Base-by-base conservation (phyloP, 2,113 vertebrate genomes). In the Anas platyrhynchos region DNA sequence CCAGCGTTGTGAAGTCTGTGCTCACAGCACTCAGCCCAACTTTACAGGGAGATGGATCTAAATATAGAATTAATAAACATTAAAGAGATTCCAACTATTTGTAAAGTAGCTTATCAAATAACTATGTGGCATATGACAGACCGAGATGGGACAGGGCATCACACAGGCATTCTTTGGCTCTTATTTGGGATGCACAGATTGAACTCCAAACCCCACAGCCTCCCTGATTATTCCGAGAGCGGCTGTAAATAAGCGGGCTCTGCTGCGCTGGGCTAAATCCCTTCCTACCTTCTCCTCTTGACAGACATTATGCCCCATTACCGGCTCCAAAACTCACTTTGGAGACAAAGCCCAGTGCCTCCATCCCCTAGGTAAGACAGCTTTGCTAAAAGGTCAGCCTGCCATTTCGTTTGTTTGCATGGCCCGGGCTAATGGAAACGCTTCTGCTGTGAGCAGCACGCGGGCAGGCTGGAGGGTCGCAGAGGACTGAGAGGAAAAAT, bases 321-420 rank as follows among this genome's bases (percentile, higher is more conserved):
- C 32, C 6, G 1, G 29, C 61, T 55, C 71, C 77, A 82, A 41
- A 92, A 36, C 4, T 58, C 66, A 55, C 9, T 52, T 63, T 18
- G 14, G 32, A 44, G 65, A 46, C 48, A 27, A 71, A 88, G 52
- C 29, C 83, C 32, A 4, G 41, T 31, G 58, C 31, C 76, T 44
- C 56, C n/a, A 41, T 66, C 26, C 52, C 41, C 16, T 16, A 78
- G 74, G 54, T 1, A 13, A 62, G 52, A 54, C 10, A 2, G 71
- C 89, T 95, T 68, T 44, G 62, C 61, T 11, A 81, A 93, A 92
- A 96, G 94, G 86, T 86, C 94, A 96, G 69, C 16, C 59, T 91
- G 86, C 72, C 67, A 56, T 83, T 94, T 85, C 54, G 7, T 86
- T 79, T 86, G 76, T 46, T 71, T 32, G 77, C 58, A 13, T 1